Evolutionary conservation across 2,113 vertebrate genomes (phyloP), one percentile per base, ranked within the genome.

Genomic region (Sinocyclocheilus anshuiensis): DNA sequence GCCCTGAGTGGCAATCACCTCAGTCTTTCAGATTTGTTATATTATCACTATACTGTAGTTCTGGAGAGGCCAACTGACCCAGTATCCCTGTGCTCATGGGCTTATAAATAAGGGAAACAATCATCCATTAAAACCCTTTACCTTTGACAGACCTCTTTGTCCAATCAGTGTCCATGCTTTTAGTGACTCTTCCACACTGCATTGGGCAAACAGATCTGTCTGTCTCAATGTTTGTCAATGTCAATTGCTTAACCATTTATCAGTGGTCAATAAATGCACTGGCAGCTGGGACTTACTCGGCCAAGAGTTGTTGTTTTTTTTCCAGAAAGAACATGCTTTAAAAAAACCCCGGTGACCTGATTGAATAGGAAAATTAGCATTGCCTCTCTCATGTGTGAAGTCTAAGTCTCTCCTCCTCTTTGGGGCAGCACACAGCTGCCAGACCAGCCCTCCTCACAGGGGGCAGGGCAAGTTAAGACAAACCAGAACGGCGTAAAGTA

Each of bases 161-260:
- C 93, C 94, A 95, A 94, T 95, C 92, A 94, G 29, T 90, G 77
- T 33, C 63, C 92, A 93, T 92, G 94, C 95, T 94, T 95, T 95
- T 95, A 95, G 92, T 90, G 87, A 90, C 91, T 93, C 88, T 91
- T 93, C 87, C 88, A 85, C 88, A 86, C 89, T 89, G 90, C 86
- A 8, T 91, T 94, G 79, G 92, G 93, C 91, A 96, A 96, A 96
- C 94, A 96, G 65, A 89, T 67, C 89, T 90, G 92, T 92, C 91
- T 92, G 92, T 90, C 89, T 90, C 93, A 92, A 87, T 95, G 92
- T 95, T 96, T 96, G 94, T 94, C 92, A 92, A 88, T 72, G 92
- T 87, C 92, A 90, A 93, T 95, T 95, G 92, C 93, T 90, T 90
- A 95, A 95, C 93, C 92, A 94, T 95, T 95, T 95, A 94, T 95